Percentiles rank a stretch among this genome's conserved stretches.
These are phyloP conservation scores for Tupaia chinensis DNA, from an alignment of 2,113 vertebrate species.

Conservation along the genomic window DNA sequence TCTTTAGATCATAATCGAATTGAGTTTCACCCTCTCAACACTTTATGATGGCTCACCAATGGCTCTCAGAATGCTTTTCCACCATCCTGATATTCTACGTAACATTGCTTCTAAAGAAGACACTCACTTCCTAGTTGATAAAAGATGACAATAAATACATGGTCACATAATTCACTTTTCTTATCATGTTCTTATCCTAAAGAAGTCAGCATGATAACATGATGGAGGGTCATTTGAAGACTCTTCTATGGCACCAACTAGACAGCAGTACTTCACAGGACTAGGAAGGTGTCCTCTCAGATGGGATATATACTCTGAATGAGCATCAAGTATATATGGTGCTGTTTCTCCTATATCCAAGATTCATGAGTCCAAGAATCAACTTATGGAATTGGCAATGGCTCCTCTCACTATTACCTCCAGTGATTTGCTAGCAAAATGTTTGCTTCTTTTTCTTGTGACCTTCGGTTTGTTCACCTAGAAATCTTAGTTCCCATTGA, in stretches of 20 bases:
- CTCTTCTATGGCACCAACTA: background rate
- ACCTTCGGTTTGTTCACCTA: background rate
- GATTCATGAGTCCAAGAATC: background rate
- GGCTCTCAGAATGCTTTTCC: background rate
- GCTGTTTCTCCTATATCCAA: background rate
- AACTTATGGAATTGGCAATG: background rate
- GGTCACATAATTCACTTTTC: background rate
- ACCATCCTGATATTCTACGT: too few relatives aligned
- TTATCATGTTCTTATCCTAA: background rate
- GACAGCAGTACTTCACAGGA: background rate
- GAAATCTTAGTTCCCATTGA: background rate
- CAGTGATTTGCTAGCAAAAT: background rate
- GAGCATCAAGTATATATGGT: background rate
- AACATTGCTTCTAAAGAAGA: background rate
- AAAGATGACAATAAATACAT: background rate
- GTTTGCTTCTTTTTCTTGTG: background rate
- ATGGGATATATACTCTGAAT: background rate
- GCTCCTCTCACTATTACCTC: background rate
- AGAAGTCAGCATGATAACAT: background rate
- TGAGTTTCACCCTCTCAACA: too few relatives aligned
- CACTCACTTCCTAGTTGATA: background rate
- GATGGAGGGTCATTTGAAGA: background rate
- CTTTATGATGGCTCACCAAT: too few relatives aligned
- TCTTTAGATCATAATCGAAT: too few relatives aligned
- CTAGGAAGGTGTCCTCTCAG: background rate